These are phyloP conservation scores for Pelobates cultripes DNA, from an alignment of 2,797 vertebrate genomes.

Conservation along the genomic window DNA sequence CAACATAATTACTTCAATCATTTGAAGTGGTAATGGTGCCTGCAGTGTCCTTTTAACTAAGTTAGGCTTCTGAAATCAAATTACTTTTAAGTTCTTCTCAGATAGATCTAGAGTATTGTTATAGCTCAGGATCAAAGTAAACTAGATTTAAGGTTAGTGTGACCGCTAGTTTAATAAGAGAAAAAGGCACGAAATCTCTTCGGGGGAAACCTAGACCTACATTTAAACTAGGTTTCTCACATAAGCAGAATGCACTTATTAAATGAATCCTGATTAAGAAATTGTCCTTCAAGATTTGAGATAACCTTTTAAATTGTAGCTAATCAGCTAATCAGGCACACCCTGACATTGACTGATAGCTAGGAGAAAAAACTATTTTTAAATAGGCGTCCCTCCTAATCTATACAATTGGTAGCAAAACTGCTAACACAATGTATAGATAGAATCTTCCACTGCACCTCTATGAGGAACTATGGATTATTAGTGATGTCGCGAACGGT, in stretches of 20 bases:
- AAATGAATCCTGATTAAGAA: constrained; percentile 42
- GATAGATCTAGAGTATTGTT: neutral
- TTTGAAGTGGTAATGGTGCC: too few relatives aligned
- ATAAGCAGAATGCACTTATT: constrained; percentile 24
- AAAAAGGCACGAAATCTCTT: constrained; percentile 28
- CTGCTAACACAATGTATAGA: too few relatives aligned
- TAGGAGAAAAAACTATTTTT: too few relatives aligned
- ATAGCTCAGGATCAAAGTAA: constrained; percentile 30
- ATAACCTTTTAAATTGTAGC: too few relatives aligned
- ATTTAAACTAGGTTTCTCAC: constrained; percentile 42
- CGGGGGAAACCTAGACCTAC: constrained; percentile 33
- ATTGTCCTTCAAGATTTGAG: neutral
- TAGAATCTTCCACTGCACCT: too few relatives aligned
- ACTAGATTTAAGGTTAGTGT: constrained; percentile 3
- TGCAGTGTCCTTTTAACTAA: neutral
- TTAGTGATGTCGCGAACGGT: too few relatives aligned
- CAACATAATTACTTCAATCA: neutral
- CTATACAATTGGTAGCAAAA: too few relatives aligned
- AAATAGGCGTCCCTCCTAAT: too few relatives aligned
- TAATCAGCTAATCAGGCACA: too few relatives aligned
- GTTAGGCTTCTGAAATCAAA: neutral
- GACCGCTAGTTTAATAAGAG: constrained; percentile 18
- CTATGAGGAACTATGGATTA: too few relatives aligned
- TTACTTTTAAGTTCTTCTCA: constrained; percentile 3
- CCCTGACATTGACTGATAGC: too few relatives aligned